A percentile compares a stretch with the other conserved stretches of the same genome.
These are phyloP conservation scores for Zaprionus lachaisei DNA, from an alignment of 1,140 invertebrate genomes.

Conservation along the genomic window DNA sequence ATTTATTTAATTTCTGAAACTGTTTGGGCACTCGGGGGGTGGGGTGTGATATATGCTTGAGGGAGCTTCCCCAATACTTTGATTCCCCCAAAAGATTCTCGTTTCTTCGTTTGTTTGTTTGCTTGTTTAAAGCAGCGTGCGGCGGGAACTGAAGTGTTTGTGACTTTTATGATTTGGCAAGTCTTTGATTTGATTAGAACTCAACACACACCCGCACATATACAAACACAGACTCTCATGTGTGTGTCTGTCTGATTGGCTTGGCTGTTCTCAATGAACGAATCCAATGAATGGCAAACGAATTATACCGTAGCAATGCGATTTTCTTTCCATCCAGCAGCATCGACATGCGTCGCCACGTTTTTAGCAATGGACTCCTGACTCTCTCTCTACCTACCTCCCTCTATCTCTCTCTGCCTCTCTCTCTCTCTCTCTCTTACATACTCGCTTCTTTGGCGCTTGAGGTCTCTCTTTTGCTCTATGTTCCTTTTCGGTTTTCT, in stretches of 20 bases:
- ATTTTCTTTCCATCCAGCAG: conserved; percentile 14
- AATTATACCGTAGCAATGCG: conserved; percentile 23
- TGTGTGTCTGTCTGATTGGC: conserved; percentile 53
- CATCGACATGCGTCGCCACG: conserved; percentile 5
- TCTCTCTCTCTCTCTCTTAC: neutral
- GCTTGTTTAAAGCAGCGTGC: conserved; percentile 26
- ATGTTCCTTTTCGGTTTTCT: conserved; percentile 36
- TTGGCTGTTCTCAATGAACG: conserved; percentile 58
- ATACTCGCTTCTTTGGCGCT: neutral
- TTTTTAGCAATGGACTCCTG: neutral
- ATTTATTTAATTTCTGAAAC: conserved; percentile 44
- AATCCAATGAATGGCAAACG: conserved; percentile 67
- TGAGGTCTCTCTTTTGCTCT: conserved; percentile 7
- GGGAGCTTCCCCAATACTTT: neutral
- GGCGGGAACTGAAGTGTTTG: conserved; percentile 58
- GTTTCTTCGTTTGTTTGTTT: conserved; percentile 26
- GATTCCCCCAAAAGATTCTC: neutral
- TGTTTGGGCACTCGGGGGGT: neutral
- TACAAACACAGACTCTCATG: neutral
- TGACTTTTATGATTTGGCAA: conserved; percentile 58
- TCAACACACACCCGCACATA: conserved; percentile 26
- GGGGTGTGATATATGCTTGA: neutral
- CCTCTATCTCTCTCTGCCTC: neutral
- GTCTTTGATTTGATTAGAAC: conserved; percentile 77
- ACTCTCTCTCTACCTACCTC: neutral